Conservation (phyloP, 2,888 invertebrate species). For the Orchestes rusci region DNA sequence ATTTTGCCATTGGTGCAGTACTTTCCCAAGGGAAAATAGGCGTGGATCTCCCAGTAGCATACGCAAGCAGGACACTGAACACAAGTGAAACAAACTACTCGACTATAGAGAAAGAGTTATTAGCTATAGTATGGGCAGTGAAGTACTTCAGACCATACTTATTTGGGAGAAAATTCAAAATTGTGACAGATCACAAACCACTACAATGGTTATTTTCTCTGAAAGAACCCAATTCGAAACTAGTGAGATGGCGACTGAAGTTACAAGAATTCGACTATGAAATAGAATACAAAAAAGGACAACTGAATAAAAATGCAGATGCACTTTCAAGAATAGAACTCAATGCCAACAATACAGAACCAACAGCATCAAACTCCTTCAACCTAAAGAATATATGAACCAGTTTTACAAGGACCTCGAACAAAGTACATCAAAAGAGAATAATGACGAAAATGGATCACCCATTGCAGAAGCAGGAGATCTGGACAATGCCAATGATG, state of each 20-base stretch:
- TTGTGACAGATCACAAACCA: conserved; percentile 21
- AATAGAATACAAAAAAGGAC: conserved; percentile 19
- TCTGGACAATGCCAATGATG: no score
- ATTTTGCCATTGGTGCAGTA: conserved; percentile 10
- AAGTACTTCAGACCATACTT: conserved; percentile 27
- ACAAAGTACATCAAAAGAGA: no score
- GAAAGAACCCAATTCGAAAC: conserved; percentile 20
- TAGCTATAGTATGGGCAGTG: conserved; percentile 8
- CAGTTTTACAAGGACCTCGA: no score
- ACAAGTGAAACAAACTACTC: conserved; percentile 11
- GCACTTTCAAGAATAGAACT: conserved; percentile 9
- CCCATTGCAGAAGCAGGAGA: no score
- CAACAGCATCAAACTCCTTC: no score
- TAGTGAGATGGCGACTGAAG: conserved; percentile 22
- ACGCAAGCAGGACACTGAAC: conserved; percentile 14
- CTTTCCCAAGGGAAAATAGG: conserved; percentile 17
- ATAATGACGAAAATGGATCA: no score
- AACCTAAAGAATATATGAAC: no score
- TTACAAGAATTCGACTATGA: conserved; percentile 20
- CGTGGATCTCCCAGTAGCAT: conserved; percentile 17
- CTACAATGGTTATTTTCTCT: conserved; percentile 19
- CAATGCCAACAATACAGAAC: no score
- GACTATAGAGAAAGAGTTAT: conserved; percentile 17
- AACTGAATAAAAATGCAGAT: conserved; percentile 15
- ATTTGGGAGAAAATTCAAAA: conserved; percentile 17